Percentiles rank a stretch among this genome's conserved stretches.
Conservation (phyloP, 2,888 invertebrate genomes). For the Stenchaetothrips biformis region DNA sequence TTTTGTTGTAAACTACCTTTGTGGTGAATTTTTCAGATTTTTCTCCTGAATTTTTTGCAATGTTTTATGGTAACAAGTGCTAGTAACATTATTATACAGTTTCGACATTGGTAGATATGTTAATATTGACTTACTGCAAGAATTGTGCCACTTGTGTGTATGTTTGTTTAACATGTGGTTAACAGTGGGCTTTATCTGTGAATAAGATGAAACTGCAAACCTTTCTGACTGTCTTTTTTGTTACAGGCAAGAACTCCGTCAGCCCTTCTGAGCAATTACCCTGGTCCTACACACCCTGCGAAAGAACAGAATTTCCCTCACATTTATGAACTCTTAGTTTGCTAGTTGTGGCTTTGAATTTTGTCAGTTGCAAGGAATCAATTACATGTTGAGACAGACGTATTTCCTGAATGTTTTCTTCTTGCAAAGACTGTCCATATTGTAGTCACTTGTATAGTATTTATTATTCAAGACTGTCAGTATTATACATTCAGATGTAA, state of each 20-base stretch:
- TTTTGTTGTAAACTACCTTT: background rate
- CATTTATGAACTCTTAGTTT: background rate
- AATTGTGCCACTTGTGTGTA: background rate
- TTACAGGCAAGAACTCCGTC: background rate
- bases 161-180: constrained; percentile 4
- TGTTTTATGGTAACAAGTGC: background rate
- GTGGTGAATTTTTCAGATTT: background rate
- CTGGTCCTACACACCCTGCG: background rate
- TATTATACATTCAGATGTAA: background rate
- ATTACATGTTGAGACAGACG: background rate
- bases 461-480: constrained; percentile 12
- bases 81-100: background rate
- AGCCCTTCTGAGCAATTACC: background rate
- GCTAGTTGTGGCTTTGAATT: background rate
- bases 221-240: background rate
- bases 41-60: background rate
- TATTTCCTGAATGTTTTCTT: background rate
- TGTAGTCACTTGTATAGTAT: background rate
- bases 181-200: background rate
- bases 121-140: background rate
- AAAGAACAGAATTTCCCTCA: background rate
- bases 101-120: background rate
- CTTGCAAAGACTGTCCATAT: background rate
- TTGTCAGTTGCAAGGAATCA: background rate
- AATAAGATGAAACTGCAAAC: background rate